A percentile compares a stretch with the other conserved stretches of the same genome.
phyloP scores from a whole-genome alignment of 2,888 invertebrate species.

The Dilophus febrilis region DNA sequence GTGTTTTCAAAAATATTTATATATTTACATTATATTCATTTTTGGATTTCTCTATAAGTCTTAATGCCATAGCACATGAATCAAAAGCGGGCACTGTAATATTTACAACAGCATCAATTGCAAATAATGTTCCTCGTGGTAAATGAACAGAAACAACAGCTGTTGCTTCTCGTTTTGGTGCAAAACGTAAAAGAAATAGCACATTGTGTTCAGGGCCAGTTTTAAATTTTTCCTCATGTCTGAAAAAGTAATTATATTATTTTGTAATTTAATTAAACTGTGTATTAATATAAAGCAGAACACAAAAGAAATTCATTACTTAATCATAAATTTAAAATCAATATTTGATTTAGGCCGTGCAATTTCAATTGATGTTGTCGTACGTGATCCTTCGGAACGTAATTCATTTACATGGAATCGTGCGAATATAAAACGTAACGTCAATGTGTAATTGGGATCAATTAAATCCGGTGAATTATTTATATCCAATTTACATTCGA shows the following conservation, averaged over 20 bases:
- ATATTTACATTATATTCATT: constrained; percentile 49
- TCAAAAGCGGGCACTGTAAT: constrained; percentile 56
- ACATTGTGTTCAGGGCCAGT: constrained; percentile 38
- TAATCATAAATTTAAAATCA: constrained; percentile 42
- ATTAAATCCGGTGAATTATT: constrained; percentile 43
- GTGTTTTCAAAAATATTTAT: not conserved
- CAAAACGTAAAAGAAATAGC: constrained; percentile 35
- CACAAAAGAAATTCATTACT: constrained; percentile 22
- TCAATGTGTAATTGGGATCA: constrained; percentile 41
- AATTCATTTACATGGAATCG: constrained; percentile 42
- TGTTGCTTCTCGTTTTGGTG: constrained; percentile 40
- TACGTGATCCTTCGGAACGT: constrained; percentile 33
- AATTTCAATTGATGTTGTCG: constrained; percentile 41
- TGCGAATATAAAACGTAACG: constrained; percentile 39
- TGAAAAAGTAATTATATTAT: constrained; percentile 9
- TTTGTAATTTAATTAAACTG: not conserved
- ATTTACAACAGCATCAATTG: constrained; percentile 51
- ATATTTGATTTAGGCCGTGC: constrained; percentile 47
- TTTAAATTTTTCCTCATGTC: constrained; percentile 28
- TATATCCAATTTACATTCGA: constrained; percentile 52
- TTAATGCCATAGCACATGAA: constrained; percentile 46
- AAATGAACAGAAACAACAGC: constrained; percentile 38
- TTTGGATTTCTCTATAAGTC: constrained; percentile 46
- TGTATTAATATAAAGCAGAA: too few species aligned
- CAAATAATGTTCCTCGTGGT: constrained; percentile 48